Conservation (phyloP, 2,797 vertebrate species). For the Acanthiza pusilla region DNA sequence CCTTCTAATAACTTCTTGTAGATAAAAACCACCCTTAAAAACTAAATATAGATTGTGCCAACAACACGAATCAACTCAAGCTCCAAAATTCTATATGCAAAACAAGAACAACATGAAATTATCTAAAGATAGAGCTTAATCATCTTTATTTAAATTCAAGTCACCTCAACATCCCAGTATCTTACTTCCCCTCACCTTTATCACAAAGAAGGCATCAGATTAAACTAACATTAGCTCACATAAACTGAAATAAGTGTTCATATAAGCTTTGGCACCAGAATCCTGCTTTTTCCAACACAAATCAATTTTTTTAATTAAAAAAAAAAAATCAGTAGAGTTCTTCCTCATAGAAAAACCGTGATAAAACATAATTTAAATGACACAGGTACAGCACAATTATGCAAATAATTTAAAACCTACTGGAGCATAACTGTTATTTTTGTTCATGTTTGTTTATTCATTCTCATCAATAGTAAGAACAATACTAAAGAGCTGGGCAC, state of each 20-base stretch:
- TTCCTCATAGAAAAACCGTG: not conserved
- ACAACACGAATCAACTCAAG: not conserved
- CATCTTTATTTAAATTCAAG: not conserved
- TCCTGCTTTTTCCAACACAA: not conserved
- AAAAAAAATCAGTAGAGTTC: not conserved
- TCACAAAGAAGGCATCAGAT: not conserved
- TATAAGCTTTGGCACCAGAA: not conserved
- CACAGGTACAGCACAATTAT: not conserved
- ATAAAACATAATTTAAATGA: not conserved
- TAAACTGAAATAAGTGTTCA: not conserved
- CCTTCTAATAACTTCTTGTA: not conserved
- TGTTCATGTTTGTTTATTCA: not conserved
- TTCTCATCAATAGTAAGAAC: not conserved
- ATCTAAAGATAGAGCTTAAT: not conserved
- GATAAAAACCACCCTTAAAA: not conserved
- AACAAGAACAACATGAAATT: not conserved
- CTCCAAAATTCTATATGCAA: not conserved
- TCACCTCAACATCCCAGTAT: not conserved
- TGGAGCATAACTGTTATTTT: not conserved
- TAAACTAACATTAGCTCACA: not conserved
- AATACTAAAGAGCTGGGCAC: not conserved
- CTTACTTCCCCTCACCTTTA: not conserved
- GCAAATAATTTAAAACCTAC: not conserved
- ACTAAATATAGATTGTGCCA: not conserved
- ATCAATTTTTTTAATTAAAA: rapidly evolving